Conservation (phyloP, 2,113 vertebrate species). For the Dendrocopos noguchii region DNA sequence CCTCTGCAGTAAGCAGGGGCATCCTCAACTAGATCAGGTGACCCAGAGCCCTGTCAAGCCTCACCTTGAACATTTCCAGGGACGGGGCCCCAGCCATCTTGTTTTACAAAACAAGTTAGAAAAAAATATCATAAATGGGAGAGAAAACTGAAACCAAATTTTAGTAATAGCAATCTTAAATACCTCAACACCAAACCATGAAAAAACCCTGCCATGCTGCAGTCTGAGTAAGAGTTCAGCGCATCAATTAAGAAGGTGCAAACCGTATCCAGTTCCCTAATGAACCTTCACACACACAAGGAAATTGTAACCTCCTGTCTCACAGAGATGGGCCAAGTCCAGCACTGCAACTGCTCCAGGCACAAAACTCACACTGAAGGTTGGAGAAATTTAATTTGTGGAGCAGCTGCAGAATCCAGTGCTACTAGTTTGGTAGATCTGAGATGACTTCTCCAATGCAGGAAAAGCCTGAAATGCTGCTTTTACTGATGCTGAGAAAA, state of each 20-base stretch:
- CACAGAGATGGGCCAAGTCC: conserved; percentile 20
- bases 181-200: neutral
- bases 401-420: conserved; percentile 42
- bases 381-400: conserved; percentile 10
- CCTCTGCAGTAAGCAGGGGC: too few species aligned
- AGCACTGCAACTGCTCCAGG: neutral
- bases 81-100: too few species aligned
- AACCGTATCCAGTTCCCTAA: neutral
- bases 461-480: conserved; percentile 57
- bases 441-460: neutral
- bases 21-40: too few species aligned
- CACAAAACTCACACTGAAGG: conserved; percentile 3
- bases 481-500: conserved; percentile 38
- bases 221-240: neutral
- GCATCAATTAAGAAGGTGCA: neutral
- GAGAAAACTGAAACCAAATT: neutral
- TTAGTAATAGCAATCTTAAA: neutral
- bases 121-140: too few species aligned
- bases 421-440: conserved; percentile 39
- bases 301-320: conserved; percentile 3
- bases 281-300: conserved; percentile 7
- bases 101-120: too few species aligned
- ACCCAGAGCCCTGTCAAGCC: too few species aligned
- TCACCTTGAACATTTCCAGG: too few species aligned
- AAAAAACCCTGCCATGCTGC: neutral